Conservation (phyloP, 2,113 vertebrate species). For the Eonycteris spelaea region DNA sequence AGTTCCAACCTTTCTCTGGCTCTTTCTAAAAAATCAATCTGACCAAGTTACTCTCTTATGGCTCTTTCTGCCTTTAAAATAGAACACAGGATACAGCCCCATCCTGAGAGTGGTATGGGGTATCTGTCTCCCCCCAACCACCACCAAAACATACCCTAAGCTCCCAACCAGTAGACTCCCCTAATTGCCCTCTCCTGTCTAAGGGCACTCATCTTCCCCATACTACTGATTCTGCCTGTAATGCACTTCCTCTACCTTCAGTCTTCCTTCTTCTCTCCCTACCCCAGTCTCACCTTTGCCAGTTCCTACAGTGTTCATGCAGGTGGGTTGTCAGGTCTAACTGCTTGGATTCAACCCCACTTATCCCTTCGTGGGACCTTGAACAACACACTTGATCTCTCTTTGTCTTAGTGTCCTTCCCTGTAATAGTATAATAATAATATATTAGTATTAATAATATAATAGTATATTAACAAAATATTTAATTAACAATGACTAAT, state of each 20-base stretch:
- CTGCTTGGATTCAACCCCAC: not conserved
- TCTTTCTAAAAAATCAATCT: not conserved
- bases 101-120: not conserved
- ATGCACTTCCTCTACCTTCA: not conserved
- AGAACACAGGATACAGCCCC: not conserved
- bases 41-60: not conserved
- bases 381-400: not conserved
- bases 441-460: no score
- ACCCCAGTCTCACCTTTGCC: not conserved
- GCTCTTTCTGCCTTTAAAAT: not conserved
- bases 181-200: not conserved
- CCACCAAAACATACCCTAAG: rapidly evolving
- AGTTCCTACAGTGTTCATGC: not conserved
- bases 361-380: not conserved
- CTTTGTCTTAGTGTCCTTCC: not conserved
- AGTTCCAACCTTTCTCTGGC: not conserved
- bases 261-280: not conserved
- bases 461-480: not conserved
- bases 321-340: not conserved
- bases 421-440: not conserved
- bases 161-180: not conserved
- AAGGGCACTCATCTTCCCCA: not conserved
- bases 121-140: no score
- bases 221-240: not conserved
- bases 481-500: not conserved